phyloP scores from a whole-genome alignment of 2,888 invertebrate species.

The Synanthedon formicaeformis region DNA sequence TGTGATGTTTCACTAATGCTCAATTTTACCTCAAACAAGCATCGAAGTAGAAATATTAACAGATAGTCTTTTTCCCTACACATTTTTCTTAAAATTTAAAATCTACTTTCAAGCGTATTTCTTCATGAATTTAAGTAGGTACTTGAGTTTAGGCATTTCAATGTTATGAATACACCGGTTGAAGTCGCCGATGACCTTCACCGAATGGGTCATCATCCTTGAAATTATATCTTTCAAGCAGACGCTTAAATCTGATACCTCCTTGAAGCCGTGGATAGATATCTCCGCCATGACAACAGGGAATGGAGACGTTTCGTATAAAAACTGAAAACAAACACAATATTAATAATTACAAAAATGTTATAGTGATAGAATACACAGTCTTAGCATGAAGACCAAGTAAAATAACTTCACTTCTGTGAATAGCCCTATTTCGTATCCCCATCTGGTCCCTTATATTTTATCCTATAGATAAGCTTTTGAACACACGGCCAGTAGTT shows the following conservation, averaged over 20 bases:
- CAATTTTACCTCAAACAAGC: neutral
- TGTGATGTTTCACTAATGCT: neutral
- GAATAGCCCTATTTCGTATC: too few relatives aligned
- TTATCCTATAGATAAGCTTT: too few relatives aligned
- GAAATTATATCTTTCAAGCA: slow-evolving; percentile 63
- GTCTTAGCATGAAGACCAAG: too few relatives aligned
- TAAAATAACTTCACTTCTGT: too few relatives aligned
- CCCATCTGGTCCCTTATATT: too few relatives aligned
- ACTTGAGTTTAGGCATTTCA: slow-evolving; percentile 63
- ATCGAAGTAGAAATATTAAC: neutral
- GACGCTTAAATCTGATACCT: slow-evolving; percentile 59
- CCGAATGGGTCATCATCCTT: slow-evolving; percentile 63
- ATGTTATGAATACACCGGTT: slow-evolving; percentile 64
- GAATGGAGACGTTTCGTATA: slow-evolving; percentile 62
- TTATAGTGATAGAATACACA: too few relatives aligned
- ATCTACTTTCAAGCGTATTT: slow-evolving; percentile 42
- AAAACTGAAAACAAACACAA: slow-evolving; percentile 42
- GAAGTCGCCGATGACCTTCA: slow-evolving; percentile 63
- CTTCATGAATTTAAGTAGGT: slow-evolving; percentile 62
- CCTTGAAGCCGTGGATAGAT: slow-evolving; percentile 62
- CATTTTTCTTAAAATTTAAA: neutral
- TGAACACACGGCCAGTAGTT: too few relatives aligned
- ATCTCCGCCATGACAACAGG: slow-evolving; percentile 65
- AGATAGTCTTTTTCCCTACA: neutral
- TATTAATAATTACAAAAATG: neutral